Evolutionary conservation across 2,888 invertebrate species (phyloP).

Genomic region (Eucera pruinosa): DNA sequence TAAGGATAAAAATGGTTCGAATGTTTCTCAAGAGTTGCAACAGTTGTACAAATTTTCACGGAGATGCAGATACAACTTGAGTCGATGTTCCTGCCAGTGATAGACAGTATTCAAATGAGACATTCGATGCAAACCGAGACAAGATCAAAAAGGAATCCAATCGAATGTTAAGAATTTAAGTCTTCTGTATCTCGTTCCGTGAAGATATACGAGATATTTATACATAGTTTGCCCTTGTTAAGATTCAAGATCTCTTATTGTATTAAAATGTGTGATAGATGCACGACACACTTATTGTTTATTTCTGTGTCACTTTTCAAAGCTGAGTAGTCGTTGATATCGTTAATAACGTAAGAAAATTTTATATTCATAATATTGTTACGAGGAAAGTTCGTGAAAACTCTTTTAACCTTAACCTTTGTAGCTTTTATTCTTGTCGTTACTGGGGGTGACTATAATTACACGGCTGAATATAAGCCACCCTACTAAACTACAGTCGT

Average conservation of each 20-base stretch:
- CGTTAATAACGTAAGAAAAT: neutral
- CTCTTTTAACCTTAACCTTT: neutral
- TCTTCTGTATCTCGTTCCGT: neutral
- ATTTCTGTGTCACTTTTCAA: no score
- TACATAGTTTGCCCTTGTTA: neutral
- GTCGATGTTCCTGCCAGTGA: neutral
- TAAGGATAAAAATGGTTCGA: no score
- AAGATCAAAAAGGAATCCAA: neutral
- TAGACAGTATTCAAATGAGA: constrained; percentile 16
- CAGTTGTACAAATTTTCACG: neutral
- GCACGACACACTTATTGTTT: neutral
- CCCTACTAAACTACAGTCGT: neutral
- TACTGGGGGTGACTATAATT: neutral
- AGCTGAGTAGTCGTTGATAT: no score
- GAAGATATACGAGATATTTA: neutral
- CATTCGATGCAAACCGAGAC: constrained; percentile 8
- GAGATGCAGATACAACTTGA: neutral
- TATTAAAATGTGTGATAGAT: constrained; percentile 6
- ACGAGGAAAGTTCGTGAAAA: neutral
- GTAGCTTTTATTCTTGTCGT: neutral
- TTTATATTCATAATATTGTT: neutral
- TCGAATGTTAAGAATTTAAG: constrained; percentile 9
- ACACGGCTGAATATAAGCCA: neutral
- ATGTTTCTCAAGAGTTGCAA: no score
- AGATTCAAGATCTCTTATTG: constrained; percentile 5